Evolutionary conservation across 1,140 invertebrate species (phyloP), one percentile per base, ranked within the genome.

Genomic region (Calosoma granatense): DNA sequence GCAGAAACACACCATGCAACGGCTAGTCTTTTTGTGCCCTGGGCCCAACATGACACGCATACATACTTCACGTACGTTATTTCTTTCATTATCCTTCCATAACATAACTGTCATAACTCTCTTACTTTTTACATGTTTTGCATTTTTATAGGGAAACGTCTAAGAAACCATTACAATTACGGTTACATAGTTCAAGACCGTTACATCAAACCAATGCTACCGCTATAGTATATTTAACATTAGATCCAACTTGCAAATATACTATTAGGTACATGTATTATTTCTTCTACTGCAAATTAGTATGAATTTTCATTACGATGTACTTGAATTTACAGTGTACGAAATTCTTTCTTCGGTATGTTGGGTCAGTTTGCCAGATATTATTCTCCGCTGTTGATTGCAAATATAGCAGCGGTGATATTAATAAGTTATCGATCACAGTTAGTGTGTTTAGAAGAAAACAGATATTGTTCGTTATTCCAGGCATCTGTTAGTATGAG

Each of bases 31-130:
- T 70, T 79, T 47, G 80, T 84, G 20, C 80, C 81, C 1, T 85
- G 83, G 83, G 79, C 77, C 2, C 81, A 81, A 60, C 73, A 79
- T 55, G 79, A 80, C 36, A 75, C 78, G 56, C 76, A 79, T 64
- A 72, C 77, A 61, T 78, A 78, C 65, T 75, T 85, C 53, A 81
- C 78, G 73, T 83, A 71, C 72, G 77, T 72, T 69, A 56, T 59
- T 39, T 15, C 2, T 51, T 52, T 19, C 55, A 58, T 22, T 39
- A 57, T 53, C 4, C 41, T 60, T 56, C 2, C n/a, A 57, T 26
- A 19, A 51, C 1, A 55, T n/a, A n/a, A n/a, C n/a, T n/a, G n/a
- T n/a, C n/a, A 53, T 56, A n/a, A 22, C 26, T 17, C 39, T 52
- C n/a, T n/a, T n/a, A n/a, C n/a, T n/a, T n/a, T n/a, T 51, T 51